phyloP scores from a whole-genome alignment of 2,113 vertebrate genomes.

The Tamias sibiricus region DNA sequence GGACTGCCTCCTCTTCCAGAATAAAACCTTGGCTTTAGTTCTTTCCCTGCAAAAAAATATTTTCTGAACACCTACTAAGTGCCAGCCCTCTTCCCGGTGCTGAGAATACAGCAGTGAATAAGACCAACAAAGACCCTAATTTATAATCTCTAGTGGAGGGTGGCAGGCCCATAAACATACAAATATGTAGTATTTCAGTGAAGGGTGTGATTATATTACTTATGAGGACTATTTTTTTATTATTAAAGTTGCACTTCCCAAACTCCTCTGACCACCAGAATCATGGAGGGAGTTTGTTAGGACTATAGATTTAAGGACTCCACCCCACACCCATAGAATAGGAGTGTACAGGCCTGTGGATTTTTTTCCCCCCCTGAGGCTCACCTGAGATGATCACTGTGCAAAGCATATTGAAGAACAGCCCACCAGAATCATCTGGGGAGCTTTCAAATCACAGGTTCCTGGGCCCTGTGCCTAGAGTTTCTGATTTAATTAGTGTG shows the following conservation, averaged over 20 bases:
- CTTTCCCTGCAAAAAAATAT: not conserved
- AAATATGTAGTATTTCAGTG: not conserved
- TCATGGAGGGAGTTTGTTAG: not conserved
- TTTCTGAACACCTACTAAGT: not conserved
- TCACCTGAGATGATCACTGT: accelerated
- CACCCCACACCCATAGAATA: not conserved
- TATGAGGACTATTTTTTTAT: not conserved
- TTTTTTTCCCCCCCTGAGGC: not conserved
- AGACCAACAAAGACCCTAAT: not conserved
- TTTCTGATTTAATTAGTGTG: not conserved
- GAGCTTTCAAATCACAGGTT: not conserved
- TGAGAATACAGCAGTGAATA: not conserved
- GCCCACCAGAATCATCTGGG: not conserved
- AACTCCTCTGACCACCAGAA: not conserved
- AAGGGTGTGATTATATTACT: accelerated
- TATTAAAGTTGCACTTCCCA: not conserved
- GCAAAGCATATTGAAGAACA: not conserved
- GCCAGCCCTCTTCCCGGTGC: not conserved
- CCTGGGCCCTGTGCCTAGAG: not conserved
- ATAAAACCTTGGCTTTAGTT: not conserved
- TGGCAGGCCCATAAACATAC: no score
- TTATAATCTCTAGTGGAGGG: accelerated
- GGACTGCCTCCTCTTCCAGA: not conserved
- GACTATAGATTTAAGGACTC: not conserved
- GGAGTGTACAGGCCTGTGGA: no score